Base-by-base conservation (phyloP, 2,888 invertebrate species). In the Tetragnatha montana region DNA sequence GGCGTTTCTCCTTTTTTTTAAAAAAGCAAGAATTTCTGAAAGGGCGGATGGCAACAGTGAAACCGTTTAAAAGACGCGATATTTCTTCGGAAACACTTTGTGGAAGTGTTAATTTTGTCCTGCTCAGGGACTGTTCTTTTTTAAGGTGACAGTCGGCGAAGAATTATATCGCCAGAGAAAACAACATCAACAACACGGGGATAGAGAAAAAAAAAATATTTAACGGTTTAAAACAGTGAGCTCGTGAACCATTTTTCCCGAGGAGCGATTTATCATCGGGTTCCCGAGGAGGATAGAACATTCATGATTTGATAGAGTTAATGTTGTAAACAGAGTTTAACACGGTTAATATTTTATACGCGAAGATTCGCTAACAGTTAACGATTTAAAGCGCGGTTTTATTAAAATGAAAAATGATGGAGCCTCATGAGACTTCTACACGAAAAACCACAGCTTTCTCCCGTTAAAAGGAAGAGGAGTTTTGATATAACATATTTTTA, bases 31-130 rank as follows among this genome's bases (percentile, higher is more conserved):
- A 69, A 71, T 71, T 85, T 79, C 78, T 17, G 71, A 71, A 47
- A 70, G 35, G 49, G 83, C 35, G 35, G n/a, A 10, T 78, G 76
- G 84, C 84, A 84, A 84, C 84, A 70, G 70, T 50, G 19, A 81
- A 47, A 60, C 60, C 60, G 60, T 60, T 60, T 60, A 60, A 81
- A 51, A 76, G 76, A 8, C 49, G 49, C 50, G n/a, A 76, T 76
- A 76, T 76, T 76, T 76, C 60, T 60, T 50, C 49, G 7, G 76
- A 76, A 50, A n/a, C 19, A 49, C 75, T 76, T 50, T 17, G 50
- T 19, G 14, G 76, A 76, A 76, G 49, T 73, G 81, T 81, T 81
- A 73, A 81, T 81, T 81, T 81, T 70, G 51, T 50, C 12, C 50
- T 50, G 81, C 12, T 81, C 14, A 17, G 81, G 81, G 81, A 81